Percentiles rank a stretch among this genome's conserved stretches.
These are phyloP conservation scores for Sisor rabdophorus DNA, from an alignment of 2,113 vertebrate species.

Conservation along the genomic window DNA sequence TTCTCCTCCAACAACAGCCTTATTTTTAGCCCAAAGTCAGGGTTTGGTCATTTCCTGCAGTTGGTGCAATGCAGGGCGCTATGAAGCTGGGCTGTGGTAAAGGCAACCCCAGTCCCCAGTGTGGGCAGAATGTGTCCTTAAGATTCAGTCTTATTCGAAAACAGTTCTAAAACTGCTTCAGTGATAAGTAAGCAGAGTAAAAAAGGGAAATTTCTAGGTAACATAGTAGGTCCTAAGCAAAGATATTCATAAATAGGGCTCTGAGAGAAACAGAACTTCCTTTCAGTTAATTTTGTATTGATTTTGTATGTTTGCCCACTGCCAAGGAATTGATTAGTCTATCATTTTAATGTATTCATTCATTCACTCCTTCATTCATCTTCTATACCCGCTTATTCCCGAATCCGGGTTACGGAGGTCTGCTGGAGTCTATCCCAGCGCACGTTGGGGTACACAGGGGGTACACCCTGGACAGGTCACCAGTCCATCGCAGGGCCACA, in stretches of 20 bases:
- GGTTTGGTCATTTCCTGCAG: constrained; percentile 72
- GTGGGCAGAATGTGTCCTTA: constrained; percentile 15
- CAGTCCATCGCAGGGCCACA: no score
- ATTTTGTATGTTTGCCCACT: no score
- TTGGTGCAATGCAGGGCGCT: constrained; percentile 39
- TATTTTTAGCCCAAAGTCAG: constrained; percentile 68
- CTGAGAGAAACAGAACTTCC: background rate
- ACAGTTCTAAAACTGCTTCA: background rate
- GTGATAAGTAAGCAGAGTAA: background rate
- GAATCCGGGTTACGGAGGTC: no score
- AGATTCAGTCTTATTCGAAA: constrained; percentile 3
- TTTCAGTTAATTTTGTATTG: no score
- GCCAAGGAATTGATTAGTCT: no score
- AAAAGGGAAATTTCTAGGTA: background rate
- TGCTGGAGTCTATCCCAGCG: no score
- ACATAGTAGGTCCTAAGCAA: background rate
- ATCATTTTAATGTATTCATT: no score
- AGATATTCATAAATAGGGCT: constrained; percentile 1
- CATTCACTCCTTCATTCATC: no score
- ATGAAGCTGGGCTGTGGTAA: constrained; percentile 17
- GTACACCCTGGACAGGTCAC: no score
- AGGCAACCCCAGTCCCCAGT: constrained; percentile 6
- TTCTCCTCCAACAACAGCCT: constrained; percentile 67
- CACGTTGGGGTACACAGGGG: no score
- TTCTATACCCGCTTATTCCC: no score